These are phyloP conservation scores for Papilio elwesi DNA, from an alignment of 2,888 invertebrate genomes.

Conservation along the genomic window DNA sequence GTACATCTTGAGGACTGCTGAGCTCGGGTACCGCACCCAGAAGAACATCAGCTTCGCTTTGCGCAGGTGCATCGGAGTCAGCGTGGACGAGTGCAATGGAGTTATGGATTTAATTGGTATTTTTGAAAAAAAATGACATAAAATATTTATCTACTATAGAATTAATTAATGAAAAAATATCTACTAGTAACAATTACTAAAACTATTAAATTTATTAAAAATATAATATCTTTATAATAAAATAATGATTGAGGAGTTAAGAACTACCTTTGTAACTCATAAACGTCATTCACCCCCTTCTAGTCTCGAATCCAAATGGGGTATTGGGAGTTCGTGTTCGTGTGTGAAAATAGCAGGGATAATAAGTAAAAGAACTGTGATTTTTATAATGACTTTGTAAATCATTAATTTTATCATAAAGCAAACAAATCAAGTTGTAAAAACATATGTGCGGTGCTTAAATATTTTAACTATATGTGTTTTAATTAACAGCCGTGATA, in stretches of 20 bases:
- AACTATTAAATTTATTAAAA: too few relatives aligned
- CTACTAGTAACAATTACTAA: too few relatives aligned
- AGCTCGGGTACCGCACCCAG: slow-evolving; percentile 99
- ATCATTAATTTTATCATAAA: too few relatives aligned
- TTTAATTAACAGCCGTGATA: slow-evolving; percentile 13
- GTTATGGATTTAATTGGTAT: slow-evolving; percentile 86
- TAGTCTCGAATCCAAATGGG: slow-evolving; percentile 6
- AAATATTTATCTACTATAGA: too few relatives aligned
- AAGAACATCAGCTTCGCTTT: slow-evolving; percentile 99
- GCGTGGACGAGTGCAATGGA: slow-evolving; percentile 95
- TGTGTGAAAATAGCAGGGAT: neutral
- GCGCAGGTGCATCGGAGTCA: slow-evolving; percentile 99
- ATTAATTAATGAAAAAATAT: too few relatives aligned
- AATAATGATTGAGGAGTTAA: too few relatives aligned
- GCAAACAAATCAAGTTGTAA: too few relatives aligned
- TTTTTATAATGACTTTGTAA: too few relatives aligned
- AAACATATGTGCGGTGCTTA: too few relatives aligned
- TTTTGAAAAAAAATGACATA: neutral
- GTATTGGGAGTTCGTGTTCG: slow-evolving; percentile 22
- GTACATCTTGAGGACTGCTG: slow-evolving; percentile 99
- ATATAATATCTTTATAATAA: too few relatives aligned
- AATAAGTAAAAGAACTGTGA: too few relatives aligned
- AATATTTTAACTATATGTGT: neutral
- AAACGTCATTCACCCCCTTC: neutral
- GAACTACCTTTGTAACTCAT: too few relatives aligned